phyloP scores from a whole-genome alignment of 2,888 invertebrate genomes.

The Orthosia cruda region DNA sequence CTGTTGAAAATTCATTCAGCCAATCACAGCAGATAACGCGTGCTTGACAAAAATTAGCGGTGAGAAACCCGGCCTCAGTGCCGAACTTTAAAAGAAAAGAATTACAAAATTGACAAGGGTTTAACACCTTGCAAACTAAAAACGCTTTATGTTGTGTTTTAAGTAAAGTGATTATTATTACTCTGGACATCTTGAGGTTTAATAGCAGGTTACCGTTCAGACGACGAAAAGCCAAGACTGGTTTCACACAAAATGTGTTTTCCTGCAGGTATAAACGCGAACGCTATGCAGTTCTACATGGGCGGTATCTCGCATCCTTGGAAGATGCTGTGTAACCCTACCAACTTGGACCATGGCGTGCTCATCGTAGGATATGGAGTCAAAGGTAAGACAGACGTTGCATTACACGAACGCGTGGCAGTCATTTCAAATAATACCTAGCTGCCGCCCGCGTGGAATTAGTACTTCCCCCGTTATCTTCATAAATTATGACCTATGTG shows the following conservation, averaged over 20 bases:
- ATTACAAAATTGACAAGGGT: too few relatives aligned
- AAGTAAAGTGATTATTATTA: neutral
- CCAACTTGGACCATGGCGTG: conserved; percentile 98
- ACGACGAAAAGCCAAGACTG: too few relatives aligned
- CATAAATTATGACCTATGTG: too few relatives aligned
- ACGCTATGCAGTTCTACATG: conserved; percentile 99
- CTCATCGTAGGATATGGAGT: conserved; percentile 98
- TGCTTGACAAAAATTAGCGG: too few relatives aligned
- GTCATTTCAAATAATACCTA: neutral
- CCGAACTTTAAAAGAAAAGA: too few relatives aligned
- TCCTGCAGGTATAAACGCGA: conserved; percentile 95
- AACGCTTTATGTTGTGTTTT: neutral
- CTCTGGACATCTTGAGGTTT: neutral
- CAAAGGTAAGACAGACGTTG: conserved; percentile 91
- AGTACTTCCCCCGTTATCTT: too few relatives aligned
- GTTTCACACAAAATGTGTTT: neutral
- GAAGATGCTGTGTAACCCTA: conserved; percentile 95
- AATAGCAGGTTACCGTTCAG: neutral
- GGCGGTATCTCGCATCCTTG: conserved; percentile 99
- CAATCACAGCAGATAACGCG: too few relatives aligned
- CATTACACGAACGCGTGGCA: neutral
- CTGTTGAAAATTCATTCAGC: too few relatives aligned
- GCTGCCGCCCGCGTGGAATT: too few relatives aligned
- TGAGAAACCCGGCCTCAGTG: too few relatives aligned
- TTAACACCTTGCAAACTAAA: neutral